A percentile compares a stretch with the other conserved stretches of the same genome.
Evolutionary conservation across 2,888 invertebrate species (phyloP).

Genomic region (Hecatera dysodea): DNA sequence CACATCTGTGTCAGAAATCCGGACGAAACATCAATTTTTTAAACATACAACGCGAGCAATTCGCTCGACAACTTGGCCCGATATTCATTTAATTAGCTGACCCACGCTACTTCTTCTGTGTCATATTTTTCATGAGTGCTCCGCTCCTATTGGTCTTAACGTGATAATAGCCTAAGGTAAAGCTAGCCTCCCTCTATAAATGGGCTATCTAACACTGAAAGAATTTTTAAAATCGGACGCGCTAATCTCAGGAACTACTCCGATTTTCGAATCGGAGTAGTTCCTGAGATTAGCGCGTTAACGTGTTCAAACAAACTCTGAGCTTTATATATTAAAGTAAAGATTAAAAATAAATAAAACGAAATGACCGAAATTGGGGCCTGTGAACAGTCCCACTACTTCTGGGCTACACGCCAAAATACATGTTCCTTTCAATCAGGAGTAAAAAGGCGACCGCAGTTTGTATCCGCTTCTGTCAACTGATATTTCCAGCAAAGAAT

Average conservation of each 20-base stretch:
- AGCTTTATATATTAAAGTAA: too few relatives aligned
- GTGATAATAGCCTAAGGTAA: too few relatives aligned
- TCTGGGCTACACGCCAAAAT: conserved; percentile 46
- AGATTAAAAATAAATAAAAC: conserved; percentile 42
- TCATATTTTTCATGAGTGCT: too few relatives aligned
- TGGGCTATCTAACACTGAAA: too few relatives aligned
- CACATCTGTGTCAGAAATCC: background rate
- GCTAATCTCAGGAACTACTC: too few relatives aligned
- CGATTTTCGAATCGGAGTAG: too few relatives aligned
- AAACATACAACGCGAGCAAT: conserved; percentile 4
- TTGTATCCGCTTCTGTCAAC: conserved; percentile 24
- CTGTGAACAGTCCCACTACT: conserved; percentile 3
- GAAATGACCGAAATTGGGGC: background rate
- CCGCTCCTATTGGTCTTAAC: too few relatives aligned
- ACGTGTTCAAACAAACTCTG: too few relatives aligned
- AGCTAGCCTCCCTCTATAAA: too few relatives aligned
- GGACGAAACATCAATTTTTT: conserved; percentile 2
- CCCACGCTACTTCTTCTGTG: too few relatives aligned
- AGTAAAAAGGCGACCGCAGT: conserved; percentile 24
- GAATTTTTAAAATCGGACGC: too few relatives aligned
- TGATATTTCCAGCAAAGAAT: background rate
- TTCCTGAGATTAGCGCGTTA: too few relatives aligned
- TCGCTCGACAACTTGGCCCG: background rate
- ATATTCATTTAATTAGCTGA: conserved; percentile 49
- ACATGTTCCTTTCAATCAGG: conserved; percentile 23